phyloP scores from a whole-genome alignment of 1,140 invertebrate genomes.

The Sarcophaga bullata region DNA sequence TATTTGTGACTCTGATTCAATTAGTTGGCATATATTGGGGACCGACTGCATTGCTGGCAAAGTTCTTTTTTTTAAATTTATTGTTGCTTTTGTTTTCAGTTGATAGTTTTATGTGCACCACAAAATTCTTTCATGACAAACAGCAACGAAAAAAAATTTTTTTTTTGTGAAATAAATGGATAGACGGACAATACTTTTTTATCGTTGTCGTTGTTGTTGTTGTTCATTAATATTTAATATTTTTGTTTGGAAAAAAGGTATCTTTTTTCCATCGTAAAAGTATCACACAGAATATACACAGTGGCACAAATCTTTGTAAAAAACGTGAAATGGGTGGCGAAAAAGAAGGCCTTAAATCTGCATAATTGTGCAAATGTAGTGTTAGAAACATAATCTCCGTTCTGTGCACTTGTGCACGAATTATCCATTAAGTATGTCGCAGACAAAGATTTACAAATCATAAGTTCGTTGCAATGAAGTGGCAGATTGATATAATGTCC shows the following conservation, averaged over 20 bases:
- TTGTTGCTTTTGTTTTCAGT: conserved; percentile 27
- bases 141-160: conserved; percentile 8
- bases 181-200: background rate
- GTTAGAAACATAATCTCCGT: too few species aligned
- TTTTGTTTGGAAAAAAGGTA: conserved; percentile 25
- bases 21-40: conserved; percentile 17
- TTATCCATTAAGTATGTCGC: too few species aligned
- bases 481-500: too few species aligned
- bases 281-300: background rate
- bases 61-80: conserved; percentile 13
- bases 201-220: background rate
- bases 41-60: background rate
- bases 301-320: background rate
- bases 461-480: too few species aligned
- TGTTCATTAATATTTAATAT: conserved; percentile 38
- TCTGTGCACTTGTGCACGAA: too few species aligned
- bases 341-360: too few species aligned
- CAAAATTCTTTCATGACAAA: conserved; percentile 32
- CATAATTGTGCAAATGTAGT: too few species aligned
- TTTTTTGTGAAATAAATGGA: background rate
- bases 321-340: background rate
- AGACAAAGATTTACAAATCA: too few species aligned
- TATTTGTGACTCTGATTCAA: conserved; percentile 33
- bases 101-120: conserved; percentile 39
- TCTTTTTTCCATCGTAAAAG: conserved; percentile 29